phyloP scores from a whole-genome alignment of 1,140 invertebrate genomes.

The Pararge aegeria region DNA sequence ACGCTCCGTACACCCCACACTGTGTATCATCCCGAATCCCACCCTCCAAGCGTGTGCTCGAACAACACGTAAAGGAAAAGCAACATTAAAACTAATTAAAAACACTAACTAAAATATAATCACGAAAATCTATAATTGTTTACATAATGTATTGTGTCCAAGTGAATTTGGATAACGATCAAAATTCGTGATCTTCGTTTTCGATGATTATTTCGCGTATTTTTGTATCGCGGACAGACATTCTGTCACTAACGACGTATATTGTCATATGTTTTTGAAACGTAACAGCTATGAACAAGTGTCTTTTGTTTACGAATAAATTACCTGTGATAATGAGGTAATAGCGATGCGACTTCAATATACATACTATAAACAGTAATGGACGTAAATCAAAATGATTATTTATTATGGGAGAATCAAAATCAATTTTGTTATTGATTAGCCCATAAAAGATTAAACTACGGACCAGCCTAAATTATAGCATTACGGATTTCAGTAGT shows the following conservation, averaged over 20 bases:
- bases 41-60: slow-evolving; percentile 25
- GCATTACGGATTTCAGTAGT: too few relatives aligned
- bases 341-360: background rate
- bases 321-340: background rate
- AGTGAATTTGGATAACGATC: slow-evolving; percentile 50
- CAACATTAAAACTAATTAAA: slow-evolving; percentile 3
- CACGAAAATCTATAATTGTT: slow-evolving; percentile 3
- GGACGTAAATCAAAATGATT: background rate
- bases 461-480: too few relatives aligned
- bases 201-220: slow-evolving; percentile 39
- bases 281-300: background rate
- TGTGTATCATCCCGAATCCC: slow-evolving; percentile 13
- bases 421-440: too few relatives aligned
- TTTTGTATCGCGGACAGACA: slow-evolving; percentile 53
- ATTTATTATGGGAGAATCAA: too few relatives aligned
- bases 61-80: slow-evolving; percentile 26
- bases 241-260: slow-evolving; percentile 39
- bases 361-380: background rate
- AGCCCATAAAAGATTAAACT: too few relatives aligned
- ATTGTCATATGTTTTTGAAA: slow-evolving; percentile 17
- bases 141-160: slow-evolving; percentile 25
- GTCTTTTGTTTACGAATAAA: slow-evolving; percentile 2
- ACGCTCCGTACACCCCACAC: slow-evolving; percentile 19
- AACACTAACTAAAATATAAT: too few relatives aligned
- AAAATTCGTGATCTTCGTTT: slow-evolving; percentile 47